phyloP scores from a whole-genome alignment of 2,797 vertebrate genomes.

The Orientallactaga sibirica region DNA sequence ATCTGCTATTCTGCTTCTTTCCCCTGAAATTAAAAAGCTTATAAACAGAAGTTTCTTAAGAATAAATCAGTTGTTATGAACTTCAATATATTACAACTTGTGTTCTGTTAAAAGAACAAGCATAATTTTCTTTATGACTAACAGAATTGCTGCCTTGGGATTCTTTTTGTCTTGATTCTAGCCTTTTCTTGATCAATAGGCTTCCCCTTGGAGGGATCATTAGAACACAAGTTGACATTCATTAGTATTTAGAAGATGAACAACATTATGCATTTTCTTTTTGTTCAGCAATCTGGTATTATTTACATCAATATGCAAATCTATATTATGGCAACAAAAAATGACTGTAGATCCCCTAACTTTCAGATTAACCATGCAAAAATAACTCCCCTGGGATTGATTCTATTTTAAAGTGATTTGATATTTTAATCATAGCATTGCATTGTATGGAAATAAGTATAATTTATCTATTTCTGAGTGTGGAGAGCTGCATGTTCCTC shows the following conservation, averaged over 20 bases:
- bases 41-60: slow-evolving; percentile 53
- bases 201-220: slow-evolving; percentile 67
- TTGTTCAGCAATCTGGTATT: slow-evolving; percentile 61
- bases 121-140: slow-evolving; percentile 74
- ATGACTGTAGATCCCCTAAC: not conserved
- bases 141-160: slow-evolving; percentile 64
- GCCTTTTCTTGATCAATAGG: slow-evolving; percentile 35
- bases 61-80: slow-evolving; percentile 67
- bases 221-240: slow-evolving; percentile 73
- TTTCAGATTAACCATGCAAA: slow-evolving; percentile 66
- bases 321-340: slow-evolving; percentile 61
- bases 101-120: slow-evolving; percentile 63
- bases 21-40: not conserved
- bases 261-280: slow-evolving; percentile 72
- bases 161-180: not conserved
- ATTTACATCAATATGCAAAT: slow-evolving; percentile 73
- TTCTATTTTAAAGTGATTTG: slow-evolving; percentile 44
- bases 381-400: slow-evolving; percentile 46
- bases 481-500: not conserved
- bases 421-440: not conserved
- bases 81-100: slow-evolving; percentile 70
- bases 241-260: slow-evolving; percentile 79
- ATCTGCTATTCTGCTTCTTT: not conserved
- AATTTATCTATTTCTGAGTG: slow-evolving; percentile 29
- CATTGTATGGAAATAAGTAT: slow-evolving; percentile 19